Conservation (phyloP, 2,797 vertebrate genomes). For the Setipinna tenuifilis region DNA sequence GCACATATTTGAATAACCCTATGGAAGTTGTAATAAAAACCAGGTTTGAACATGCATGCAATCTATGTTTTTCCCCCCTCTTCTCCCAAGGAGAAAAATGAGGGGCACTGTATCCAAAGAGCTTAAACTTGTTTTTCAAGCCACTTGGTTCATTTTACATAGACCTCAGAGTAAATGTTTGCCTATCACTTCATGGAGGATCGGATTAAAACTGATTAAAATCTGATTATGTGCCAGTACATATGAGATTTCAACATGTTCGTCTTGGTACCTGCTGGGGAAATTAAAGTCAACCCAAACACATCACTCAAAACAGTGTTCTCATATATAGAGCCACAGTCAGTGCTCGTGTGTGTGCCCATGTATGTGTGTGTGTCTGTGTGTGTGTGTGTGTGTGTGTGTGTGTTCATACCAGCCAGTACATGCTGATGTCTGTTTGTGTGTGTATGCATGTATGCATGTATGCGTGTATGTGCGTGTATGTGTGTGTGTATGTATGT, state of each 20-base stretch:
- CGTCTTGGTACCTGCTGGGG: slow-evolving; percentile 36
- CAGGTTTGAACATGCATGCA: background rate
- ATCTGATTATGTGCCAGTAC: slow-evolving; percentile 46
- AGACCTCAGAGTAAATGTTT: slow-evolving; percentile 52
- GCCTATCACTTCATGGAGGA: slow-evolving; percentile 40
- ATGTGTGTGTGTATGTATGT: background rate
- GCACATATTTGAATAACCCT: background rate
- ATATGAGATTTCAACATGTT: slow-evolving; percentile 37
- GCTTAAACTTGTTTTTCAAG: slow-evolving; percentile 49
- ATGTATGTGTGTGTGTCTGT: background rate
- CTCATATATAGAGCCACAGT: slow-evolving; percentile 3
- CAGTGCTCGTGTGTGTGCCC: background rate
- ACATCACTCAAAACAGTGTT: slow-evolving; percentile 27
- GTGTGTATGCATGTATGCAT: background rate
- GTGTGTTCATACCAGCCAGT: background rate
- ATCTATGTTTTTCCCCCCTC: background rate
- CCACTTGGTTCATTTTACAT: slow-evolving; percentile 45
- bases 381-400: background rate
- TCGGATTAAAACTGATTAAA: slow-evolving; percentile 52
- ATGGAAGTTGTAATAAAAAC: background rate
- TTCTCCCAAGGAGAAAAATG: slow-evolving; percentile 28
- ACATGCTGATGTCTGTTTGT: background rate
- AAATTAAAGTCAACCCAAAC: slow-evolving; percentile 46
- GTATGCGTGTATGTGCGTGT: background rate
- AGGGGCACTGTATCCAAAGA: slow-evolving; percentile 33